Percentiles rank a stretch among this genome's conserved stretches.
These are phyloP conservation scores for Tokudaia tokunoshimensis DNA, from an alignment of 2,797 vertebrate genomes.

Conservation along the genomic window DNA sequence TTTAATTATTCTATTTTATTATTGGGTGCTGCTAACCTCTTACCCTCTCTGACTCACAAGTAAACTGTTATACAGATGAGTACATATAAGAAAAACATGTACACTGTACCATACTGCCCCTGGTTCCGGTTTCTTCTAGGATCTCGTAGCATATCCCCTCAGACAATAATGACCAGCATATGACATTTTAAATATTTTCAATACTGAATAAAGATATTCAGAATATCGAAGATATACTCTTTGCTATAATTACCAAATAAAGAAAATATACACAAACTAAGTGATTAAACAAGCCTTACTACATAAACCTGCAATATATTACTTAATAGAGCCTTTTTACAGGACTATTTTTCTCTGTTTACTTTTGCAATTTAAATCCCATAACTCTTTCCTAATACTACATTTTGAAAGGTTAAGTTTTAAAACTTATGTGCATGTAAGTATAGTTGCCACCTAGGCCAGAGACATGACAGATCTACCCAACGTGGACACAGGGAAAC, in stretches of 20 bases:
- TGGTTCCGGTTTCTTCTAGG: neutral
- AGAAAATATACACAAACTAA: neutral
- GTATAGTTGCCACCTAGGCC: neutral
- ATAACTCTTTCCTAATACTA: neutral
- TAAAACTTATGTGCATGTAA: neutral
- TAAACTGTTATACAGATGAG: neutral
- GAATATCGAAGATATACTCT: slow-evolving; percentile 48
- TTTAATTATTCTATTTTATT: neutral
- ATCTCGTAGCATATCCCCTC: neutral
- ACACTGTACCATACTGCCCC: neutral
- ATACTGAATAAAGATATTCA: slow-evolving; percentile 17
- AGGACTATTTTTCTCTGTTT: neutral
- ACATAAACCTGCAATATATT: neutral
- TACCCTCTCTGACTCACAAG: neutral
- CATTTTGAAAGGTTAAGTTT: neutral
- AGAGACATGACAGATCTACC: neutral
- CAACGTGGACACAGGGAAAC: neutral
- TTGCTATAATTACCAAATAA: slow-evolving; percentile 29
- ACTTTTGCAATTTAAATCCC: slow-evolving; percentile 16
- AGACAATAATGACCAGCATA: neutral
- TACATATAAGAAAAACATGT: neutral
- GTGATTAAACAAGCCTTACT: neutral
- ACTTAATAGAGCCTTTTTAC: neutral
- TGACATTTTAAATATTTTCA: slow-evolving; percentile 57
- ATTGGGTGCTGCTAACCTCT: neutral